Conservation (phyloP, 2,113 vertebrate species). For the Neodontobutis hainanensis region DNA sequence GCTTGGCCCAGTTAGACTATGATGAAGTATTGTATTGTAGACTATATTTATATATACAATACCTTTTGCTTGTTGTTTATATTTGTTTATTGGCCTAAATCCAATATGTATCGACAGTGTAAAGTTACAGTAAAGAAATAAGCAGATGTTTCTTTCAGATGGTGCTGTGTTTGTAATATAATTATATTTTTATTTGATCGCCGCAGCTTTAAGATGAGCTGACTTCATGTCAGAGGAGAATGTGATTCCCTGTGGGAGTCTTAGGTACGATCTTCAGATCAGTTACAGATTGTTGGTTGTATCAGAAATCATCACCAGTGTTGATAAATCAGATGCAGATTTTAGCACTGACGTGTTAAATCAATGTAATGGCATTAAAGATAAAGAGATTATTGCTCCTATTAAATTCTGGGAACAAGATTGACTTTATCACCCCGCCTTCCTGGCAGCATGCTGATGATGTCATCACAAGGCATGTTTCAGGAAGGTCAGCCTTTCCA, state of each 20-base stretch:
- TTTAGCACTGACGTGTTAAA: background rate
- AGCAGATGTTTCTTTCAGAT: background rate
- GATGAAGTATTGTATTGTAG: background rate
- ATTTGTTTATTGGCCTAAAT: background rate
- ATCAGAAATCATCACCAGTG: conserved; percentile 10
- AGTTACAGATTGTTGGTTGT: too few species aligned
- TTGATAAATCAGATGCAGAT: conserved; percentile 5
- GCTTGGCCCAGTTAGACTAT: background rate
- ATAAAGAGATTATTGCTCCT: conserved; percentile 8
- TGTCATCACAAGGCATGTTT: background rate
- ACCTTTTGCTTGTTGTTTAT: background rate
- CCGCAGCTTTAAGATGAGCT: conserved; percentile 10
- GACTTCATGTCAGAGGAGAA: conserved; percentile 18
- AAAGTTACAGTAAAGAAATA: background rate
- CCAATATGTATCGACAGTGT: too few species aligned
- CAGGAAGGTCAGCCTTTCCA: conserved; percentile 27
- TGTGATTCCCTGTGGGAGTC: background rate
- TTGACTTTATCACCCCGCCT: conserved; percentile 33
- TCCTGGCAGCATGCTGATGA: conserved; percentile 46
- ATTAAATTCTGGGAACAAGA: conserved; percentile 38
- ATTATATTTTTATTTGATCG: background rate
- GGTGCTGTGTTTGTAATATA: background rate
- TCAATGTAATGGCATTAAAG: background rate
- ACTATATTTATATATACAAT: too few species aligned
- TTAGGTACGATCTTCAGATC: background rate